Conservation (phyloP, 92 coral and sea anemone genomes). For the Porites cylindrica region DNA sequence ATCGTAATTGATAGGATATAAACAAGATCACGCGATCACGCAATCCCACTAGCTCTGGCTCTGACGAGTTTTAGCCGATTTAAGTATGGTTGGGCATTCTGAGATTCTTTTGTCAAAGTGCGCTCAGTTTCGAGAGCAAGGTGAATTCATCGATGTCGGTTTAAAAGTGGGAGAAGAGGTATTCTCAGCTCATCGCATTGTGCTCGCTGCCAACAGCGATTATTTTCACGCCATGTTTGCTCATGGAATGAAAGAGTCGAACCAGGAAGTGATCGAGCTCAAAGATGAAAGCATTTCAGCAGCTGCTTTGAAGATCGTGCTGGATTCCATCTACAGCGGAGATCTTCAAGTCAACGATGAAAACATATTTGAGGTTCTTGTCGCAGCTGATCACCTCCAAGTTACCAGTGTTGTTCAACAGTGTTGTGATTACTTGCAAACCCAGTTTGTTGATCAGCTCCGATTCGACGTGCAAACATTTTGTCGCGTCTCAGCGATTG, state of each 20-base stretch:
- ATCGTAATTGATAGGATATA: too few relatives aligned
- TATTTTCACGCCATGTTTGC: too few relatives aligned
- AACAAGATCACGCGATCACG: too few relatives aligned
- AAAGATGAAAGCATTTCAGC: constrained; percentile 42
- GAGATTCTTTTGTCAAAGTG: too few relatives aligned
- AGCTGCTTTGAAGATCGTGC: constrained; percentile 51
- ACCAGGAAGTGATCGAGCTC: neutral
- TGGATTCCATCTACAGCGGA: constrained; percentile 67
- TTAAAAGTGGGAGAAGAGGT: constrained; percentile 71
- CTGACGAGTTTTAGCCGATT: too few relatives aligned
- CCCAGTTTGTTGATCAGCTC: too few relatives aligned
- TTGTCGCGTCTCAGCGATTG: too few relatives aligned
- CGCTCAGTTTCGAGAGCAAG: neutral
- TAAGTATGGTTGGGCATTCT: too few relatives aligned
- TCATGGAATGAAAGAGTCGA: too few relatives aligned
- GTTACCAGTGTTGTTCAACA: neutral
- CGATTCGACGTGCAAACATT: too few relatives aligned
- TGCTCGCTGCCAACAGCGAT: too few relatives aligned
- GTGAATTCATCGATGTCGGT: constrained; percentile 74
- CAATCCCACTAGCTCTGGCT: neutral
- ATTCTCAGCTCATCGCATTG: constrained; percentile 62
- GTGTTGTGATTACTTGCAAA: neutral
- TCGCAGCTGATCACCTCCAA: constrained; percentile 54
- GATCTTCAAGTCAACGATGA: constrained; percentile 37
- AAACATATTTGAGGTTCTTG: constrained; percentile 50